Evolutionary conservation across 2,888 invertebrate species (phyloP).

Genomic region (Octonoba sinensis): DNA sequence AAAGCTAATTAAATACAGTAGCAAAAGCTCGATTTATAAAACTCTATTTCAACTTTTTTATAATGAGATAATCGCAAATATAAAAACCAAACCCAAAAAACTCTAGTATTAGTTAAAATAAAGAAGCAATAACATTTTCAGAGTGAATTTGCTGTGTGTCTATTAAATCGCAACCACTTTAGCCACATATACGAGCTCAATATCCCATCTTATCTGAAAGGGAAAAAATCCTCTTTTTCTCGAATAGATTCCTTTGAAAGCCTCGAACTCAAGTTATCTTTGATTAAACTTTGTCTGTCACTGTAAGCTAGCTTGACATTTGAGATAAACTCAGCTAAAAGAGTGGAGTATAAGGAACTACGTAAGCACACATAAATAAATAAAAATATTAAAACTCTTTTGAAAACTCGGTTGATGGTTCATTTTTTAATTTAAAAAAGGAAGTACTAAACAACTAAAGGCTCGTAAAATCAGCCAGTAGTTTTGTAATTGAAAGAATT

Average conservation of each 20-base stretch:
- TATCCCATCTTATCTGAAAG: slow-evolving; percentile 27
- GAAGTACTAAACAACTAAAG: slow-evolving; percentile 16
- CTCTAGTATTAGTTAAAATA: neutral
- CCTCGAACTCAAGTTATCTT: slow-evolving; percentile 39
- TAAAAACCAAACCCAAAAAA: too few species aligned
- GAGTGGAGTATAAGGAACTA: slow-evolving; percentile 14
- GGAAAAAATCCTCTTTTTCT: slow-evolving; percentile 10
- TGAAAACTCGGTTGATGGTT: slow-evolving; percentile 10
- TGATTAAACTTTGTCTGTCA: slow-evolving; percentile 59
- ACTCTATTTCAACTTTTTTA: too few species aligned
- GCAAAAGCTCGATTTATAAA: too few species aligned
- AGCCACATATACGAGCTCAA: slow-evolving; percentile 7
- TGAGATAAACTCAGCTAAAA: slow-evolving; percentile 37
- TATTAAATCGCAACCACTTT: slow-evolving; percentile 18
- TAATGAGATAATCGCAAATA: too few species aligned
- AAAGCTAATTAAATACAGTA: too few species aligned
- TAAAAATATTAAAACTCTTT: slow-evolving; percentile 11
- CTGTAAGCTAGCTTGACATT: slow-evolving; percentile 54
- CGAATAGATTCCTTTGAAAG: slow-evolving; percentile 10
- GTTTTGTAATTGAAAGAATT: slow-evolving; percentile 42
- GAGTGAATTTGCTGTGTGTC: slow-evolving; percentile 22
- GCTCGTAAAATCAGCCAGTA: slow-evolving; percentile 41
- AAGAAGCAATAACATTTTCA: slow-evolving; percentile 22
- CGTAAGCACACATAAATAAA: slow-evolving; percentile 7
- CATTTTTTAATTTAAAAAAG: slow-evolving; percentile 21